These are phyloP conservation scores for Dinoponera quadriceps DNA, from an alignment of 1,140 invertebrate genomes.

Conservation along the genomic window DNA sequence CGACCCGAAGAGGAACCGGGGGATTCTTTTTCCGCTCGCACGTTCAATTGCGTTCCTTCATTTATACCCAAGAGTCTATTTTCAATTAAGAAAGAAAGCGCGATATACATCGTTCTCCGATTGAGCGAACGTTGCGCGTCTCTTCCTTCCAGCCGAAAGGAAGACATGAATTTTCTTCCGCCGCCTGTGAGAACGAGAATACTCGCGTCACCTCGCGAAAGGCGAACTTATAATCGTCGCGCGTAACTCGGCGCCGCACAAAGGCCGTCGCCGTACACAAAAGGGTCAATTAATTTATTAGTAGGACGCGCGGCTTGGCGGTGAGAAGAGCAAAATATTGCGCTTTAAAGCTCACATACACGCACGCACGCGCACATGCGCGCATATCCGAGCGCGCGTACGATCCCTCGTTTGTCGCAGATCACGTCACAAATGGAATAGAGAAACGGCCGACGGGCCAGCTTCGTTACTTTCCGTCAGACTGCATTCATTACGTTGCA, in stretches of 20 bases:
- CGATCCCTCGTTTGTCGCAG: slow-evolving; percentile 28
- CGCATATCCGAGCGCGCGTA: too few species aligned
- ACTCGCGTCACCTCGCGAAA: background rate
- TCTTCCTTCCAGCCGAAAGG: too few species aligned
- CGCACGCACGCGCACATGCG: slow-evolving; percentile 13
- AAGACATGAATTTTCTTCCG: background rate
- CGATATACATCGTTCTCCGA: too few species aligned
- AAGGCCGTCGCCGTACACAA: background rate
- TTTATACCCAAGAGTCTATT: too few species aligned
- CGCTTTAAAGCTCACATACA: slow-evolving; percentile 10
- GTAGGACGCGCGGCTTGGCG: background rate
- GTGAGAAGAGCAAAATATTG: background rate
- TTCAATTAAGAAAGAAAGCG: too few species aligned
- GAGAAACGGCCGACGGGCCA: slow-evolving; percentile 47
- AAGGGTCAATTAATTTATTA: slow-evolving; percentile 52
- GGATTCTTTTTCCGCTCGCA: too few species aligned
- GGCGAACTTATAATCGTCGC: background rate
- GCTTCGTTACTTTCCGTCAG: slow-evolving; percentile 63
- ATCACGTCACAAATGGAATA: slow-evolving; percentile 48
- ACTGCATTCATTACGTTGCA: slow-evolving; percentile 60
- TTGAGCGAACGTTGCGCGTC: too few species aligned
- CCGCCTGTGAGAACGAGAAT: background rate
- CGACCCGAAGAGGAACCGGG: too few species aligned
- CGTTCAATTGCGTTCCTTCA: too few species aligned
- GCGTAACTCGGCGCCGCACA: too few species aligned